phyloP scores from a whole-genome alignment of 2,113 vertebrate species.

The Spheniscus mendiculus region DNA sequence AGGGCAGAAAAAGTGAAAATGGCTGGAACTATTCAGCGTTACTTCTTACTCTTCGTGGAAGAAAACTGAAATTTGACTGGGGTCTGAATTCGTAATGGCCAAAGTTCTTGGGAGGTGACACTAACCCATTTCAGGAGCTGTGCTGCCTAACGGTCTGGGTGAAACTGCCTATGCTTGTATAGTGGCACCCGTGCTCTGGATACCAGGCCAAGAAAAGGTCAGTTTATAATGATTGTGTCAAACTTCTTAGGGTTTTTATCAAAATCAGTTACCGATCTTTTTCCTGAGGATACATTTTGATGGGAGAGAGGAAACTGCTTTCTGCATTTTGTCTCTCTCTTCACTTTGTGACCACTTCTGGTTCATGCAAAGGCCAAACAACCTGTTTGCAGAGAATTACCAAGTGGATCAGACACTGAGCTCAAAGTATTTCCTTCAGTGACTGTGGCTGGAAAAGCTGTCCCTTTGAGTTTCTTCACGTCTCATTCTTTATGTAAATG shows the following conservation, averaged over 20 bases:
- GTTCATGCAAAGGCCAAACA: not conserved
- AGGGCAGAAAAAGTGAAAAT: not conserved
- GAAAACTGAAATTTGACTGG: not conserved
- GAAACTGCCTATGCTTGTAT: not conserved
- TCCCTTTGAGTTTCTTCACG: not conserved
- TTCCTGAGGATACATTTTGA: not conserved
- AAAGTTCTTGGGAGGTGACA: not conserved
- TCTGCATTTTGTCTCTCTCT: not conserved
- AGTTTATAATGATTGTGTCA: not conserved
- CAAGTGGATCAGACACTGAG: not conserved
- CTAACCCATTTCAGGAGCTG: not conserved
- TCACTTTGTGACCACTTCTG: not conserved
- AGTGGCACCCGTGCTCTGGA: not conserved
- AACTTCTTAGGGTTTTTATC: not conserved
- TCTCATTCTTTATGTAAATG: not conserved
- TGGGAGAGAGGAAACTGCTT: not conserved
- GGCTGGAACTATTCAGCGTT: not conserved
- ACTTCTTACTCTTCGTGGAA: not conserved
- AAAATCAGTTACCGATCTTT: not conserved
- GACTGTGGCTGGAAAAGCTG: not conserved
- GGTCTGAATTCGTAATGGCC: not conserved
- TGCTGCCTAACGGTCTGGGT: not conserved
- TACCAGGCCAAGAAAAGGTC: not conserved
- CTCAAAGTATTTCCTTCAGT: not conserved
- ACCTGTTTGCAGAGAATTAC: not conserved